phyloP scores from a whole-genome alignment of 2,113 vertebrate genomes.

The Glaucidium brasilianum region DNA sequence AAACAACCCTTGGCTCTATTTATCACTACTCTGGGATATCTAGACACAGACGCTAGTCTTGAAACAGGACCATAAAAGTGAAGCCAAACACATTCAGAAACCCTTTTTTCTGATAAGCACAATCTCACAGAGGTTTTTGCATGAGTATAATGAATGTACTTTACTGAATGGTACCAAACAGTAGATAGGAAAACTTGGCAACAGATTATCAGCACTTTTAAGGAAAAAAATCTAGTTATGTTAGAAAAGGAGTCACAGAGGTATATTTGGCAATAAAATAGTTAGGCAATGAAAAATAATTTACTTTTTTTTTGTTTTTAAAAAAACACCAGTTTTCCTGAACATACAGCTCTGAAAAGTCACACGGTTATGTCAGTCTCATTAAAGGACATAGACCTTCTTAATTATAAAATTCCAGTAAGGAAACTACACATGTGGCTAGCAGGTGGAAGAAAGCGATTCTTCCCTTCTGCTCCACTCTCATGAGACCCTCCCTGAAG shows the following conservation, averaged over 20 bases:
- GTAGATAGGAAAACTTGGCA: neutral
- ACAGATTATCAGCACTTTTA: neutral
- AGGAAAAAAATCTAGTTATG: neutral
- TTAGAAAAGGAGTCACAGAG: neutral
- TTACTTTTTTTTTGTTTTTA: neutral
- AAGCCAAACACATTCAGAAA: neutral
- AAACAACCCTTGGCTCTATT: constrained; percentile 6
- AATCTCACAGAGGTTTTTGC: constrained; percentile 8
- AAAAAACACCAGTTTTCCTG: neutral
- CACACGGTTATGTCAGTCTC: neutral
- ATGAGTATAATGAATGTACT: neutral
- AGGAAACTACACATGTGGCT: neutral
- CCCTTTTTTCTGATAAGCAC: neutral
- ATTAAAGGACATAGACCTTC: neutral
- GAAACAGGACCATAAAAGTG: constrained; percentile 1
- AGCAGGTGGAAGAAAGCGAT: too few species aligned
- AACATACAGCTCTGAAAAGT: neutral
- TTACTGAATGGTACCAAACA: neutral
- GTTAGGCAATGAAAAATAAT: neutral
- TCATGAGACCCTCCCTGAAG: too few species aligned
- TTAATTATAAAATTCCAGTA: neutral
- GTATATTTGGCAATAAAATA: neutral
- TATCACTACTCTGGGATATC: neutral
- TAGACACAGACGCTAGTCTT: neutral
- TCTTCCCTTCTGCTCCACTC: too few species aligned